A percentile compares a stretch with the other conserved stretches of the same genome.
Conservation (phyloP, 2,113 vertebrate genomes). For the Ailurus styani region DNA sequence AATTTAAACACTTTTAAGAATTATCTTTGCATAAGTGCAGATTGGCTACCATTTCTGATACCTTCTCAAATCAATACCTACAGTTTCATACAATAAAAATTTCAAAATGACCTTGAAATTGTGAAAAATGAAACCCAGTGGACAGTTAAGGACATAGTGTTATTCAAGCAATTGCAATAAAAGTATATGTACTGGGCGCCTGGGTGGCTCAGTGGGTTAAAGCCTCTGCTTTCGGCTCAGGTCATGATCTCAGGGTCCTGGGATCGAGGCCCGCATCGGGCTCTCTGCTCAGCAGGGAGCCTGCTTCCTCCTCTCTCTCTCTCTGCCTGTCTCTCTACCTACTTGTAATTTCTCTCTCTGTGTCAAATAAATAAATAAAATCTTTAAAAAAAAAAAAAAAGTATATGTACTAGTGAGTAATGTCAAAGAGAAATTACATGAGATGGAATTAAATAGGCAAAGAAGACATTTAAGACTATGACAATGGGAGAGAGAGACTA, state of each 20-base stretch:
- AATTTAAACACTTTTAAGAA: background rate
- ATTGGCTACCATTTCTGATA: background rate
- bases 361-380: no score
- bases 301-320: no score
- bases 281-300: no score
- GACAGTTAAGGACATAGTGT: background rate
- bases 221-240: no score
- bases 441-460: background rate
- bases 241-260: no score
- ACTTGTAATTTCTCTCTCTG: no score
- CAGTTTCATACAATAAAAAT: background rate
- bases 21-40: background rate
- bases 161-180: background rate
- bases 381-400: no score
- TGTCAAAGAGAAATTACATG: background rate
- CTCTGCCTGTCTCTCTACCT: no score
- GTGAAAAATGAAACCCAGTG: background rate
- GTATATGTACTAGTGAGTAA: background rate
- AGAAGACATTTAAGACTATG: background rate
- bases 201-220: no score
- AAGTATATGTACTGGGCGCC: background rate
- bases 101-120: background rate
- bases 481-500: background rate
- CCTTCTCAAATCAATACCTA: background rate
- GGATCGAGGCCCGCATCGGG: no score